Percentiles rank a stretch among this genome's conserved stretches.
These are phyloP conservation scores for Xestia c-nigrum DNA, from an alignment of 2,888 invertebrate species.

Conservation along the genomic window DNA sequence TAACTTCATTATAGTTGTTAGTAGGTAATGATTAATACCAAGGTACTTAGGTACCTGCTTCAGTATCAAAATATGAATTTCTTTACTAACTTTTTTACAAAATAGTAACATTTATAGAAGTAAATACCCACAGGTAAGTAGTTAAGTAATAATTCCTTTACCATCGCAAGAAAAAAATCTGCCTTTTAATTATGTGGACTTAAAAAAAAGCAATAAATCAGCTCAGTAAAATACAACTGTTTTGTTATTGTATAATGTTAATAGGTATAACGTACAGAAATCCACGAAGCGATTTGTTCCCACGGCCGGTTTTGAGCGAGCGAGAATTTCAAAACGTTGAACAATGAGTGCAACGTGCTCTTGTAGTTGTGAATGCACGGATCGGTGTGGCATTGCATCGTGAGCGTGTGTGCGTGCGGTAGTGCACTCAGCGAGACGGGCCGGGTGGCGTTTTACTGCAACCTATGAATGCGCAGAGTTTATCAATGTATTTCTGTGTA, in stretches of 20 bases:
- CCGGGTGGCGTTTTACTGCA: conserved; percentile 56
- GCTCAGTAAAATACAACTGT: conserved; percentile 13
- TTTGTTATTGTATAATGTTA: conserved; percentile 42
- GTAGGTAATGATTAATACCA: not conserved
- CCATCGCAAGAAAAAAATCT: not conserved
- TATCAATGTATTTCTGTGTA: conserved; percentile 54
- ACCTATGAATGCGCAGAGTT: conserved; percentile 58
- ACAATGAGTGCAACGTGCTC: conserved; percentile 83
- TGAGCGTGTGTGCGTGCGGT: conserved; percentile 68
- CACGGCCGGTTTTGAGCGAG: conserved; percentile 83
- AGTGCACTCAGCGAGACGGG: conserved; percentile 62
- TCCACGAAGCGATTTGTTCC: conserved; percentile 78
- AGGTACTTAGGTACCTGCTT: not conserved
- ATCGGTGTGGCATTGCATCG: conserved; percentile 69
- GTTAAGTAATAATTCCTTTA: not conserved
- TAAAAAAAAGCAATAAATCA: conserved; percentile 15
- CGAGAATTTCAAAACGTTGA: conserved; percentile 86
- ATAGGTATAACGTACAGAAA: conserved; percentile 60
- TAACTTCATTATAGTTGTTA: not conserved
- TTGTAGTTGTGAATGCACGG: conserved; percentile 70
- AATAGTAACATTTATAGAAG: not conserved
- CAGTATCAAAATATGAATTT: not conserved
- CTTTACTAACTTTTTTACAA: not conserved
- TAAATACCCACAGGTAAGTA: too few relatives aligned
- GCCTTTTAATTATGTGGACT: not conserved